Percentiles rank a stretch among this genome's conserved stretches.
phyloP scores from a whole-genome alignment of 1,140 invertebrate species.

The Contarinia nasturtii region DNA sequence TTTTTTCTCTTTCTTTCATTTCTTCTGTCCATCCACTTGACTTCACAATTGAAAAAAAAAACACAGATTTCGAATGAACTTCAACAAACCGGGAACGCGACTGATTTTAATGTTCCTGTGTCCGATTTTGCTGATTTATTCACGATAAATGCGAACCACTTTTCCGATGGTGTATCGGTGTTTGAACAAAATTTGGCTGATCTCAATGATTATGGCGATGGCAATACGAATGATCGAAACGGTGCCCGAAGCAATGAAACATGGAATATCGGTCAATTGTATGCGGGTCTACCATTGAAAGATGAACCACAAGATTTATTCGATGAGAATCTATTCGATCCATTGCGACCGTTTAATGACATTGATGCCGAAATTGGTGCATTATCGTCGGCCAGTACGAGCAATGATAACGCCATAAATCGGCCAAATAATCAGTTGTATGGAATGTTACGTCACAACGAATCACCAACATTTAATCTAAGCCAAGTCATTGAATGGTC shows the following conservation, averaged over 20 bases:
- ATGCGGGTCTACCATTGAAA: constrained; percentile 18
- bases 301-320: constrained; percentile 14
- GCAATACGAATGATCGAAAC: no score
- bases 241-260: no score
- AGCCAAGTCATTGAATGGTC: background rate
- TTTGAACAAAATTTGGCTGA: constrained; percentile 22
- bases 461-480: background rate
- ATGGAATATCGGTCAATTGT: constrained; percentile 1
- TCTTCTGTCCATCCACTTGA: background rate
- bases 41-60: background rate
- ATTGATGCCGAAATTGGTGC: background rate
- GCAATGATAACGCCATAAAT: background rate
- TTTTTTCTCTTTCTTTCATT: no score
- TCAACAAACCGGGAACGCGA: constrained; percentile 11
- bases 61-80: constrained; percentile 9
- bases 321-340: background rate
- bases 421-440: background rate
- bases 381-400: background rate
- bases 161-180: constrained; percentile 17
- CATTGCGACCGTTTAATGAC: background rate
- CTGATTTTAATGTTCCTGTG: no score
- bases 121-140: no score
- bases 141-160: constrained; percentile 11
- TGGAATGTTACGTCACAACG: background rate
- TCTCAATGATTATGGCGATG: constrained; percentile 19